phyloP scores from a whole-genome alignment of 1,140 invertebrate species.

The Atta colombica region DNA sequence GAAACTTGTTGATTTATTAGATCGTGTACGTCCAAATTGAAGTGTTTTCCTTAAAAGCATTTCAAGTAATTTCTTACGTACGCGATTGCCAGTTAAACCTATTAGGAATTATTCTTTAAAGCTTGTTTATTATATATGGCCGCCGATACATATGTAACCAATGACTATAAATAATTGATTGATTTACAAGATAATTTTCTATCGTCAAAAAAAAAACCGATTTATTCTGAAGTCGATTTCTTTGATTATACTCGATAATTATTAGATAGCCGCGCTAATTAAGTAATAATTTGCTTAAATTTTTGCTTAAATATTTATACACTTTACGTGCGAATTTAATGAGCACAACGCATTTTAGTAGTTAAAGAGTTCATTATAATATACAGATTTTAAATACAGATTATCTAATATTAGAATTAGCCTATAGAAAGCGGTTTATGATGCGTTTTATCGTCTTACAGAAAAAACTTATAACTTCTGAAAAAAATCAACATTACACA shows the following conservation, averaged over 20 bases:
- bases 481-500: constrained; percentile 16
- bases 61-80: constrained; percentile 33
- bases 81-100: not conserved
- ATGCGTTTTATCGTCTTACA: not conserved
- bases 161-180: constrained; percentile 9
- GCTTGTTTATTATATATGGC: constrained; percentile 24
- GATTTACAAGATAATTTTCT: constrained; percentile 30
- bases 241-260: constrained; percentile 16
- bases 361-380: not conserved
- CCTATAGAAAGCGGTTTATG: not conserved
- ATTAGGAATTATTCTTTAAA: constrained; percentile 37
- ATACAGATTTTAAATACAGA: constrained; percentile 3
- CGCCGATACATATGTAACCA: constrained; percentile 10
- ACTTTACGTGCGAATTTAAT: not conserved
- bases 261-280: not conserved
- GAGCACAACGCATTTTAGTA: not conserved
- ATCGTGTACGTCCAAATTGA: not conserved
- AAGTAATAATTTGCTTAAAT: not conserved
- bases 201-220: not conserved
- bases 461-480: not conserved
- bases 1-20: constrained; percentile 11
- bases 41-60: constrained; percentile 16
- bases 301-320: not conserved
- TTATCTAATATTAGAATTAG: constrained; percentile 5
- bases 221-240: not conserved